phyloP scores from a whole-genome alignment of 2,113 vertebrate species.

The Connochaetes taurinus region DNA sequence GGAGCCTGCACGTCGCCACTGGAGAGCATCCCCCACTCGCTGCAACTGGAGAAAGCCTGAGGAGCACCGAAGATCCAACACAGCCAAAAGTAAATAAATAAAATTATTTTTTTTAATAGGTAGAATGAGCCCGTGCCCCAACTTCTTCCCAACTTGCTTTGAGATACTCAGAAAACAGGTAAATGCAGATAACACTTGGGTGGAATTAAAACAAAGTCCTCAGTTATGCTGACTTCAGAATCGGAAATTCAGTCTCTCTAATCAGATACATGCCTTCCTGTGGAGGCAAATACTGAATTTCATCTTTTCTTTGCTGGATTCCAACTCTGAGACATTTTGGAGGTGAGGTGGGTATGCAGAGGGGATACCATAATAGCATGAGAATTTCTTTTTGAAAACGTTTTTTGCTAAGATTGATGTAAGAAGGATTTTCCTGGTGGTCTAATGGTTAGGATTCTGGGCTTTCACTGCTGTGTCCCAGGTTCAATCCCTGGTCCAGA shows the following conservation, averaged over 20 bases:
- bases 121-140: not conserved
- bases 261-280: not conserved
- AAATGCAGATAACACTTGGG: not conserved
- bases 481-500: not conserved
- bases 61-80: not conserved
- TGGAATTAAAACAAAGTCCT: not conserved
- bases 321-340: not conserved
- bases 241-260: not conserved
- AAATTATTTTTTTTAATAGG: not conserved
- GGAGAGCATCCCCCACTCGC: not conserved
- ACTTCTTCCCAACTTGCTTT: not conserved
- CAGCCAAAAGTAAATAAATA: not conserved
- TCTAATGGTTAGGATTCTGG: not conserved
- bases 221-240: not conserved
- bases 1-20: accelerated
- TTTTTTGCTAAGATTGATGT: not conserved
- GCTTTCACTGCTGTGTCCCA: not conserved
- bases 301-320: not conserved
- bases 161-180: not conserved
- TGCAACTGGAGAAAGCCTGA: not conserved
- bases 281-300: not conserved
- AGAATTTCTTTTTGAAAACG: not conserved
- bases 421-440: not conserved
- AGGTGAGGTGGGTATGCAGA: not conserved
- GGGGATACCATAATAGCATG: not conserved